Evolutionary conservation across 2,797 vertebrate genomes (phyloP), one percentile per base, ranked within the genome.

Genomic region (Sebastes jordani): DNA sequence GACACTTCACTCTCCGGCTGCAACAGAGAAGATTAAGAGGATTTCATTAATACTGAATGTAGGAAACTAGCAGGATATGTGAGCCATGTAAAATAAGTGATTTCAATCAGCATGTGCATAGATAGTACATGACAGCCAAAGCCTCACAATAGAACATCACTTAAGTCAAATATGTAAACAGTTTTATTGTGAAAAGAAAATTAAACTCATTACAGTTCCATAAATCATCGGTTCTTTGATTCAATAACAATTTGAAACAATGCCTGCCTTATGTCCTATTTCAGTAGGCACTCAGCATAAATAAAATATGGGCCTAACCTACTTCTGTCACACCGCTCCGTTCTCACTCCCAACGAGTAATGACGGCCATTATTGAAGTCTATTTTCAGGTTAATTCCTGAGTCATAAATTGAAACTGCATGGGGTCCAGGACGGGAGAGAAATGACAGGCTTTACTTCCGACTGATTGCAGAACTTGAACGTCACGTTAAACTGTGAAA

Each of bases 1-100:
- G 97, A 98, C 87, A 98, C 94, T 92, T 99, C 98, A 92, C 96
- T 98, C 94, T 99, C 97, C 0, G 95, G 96, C 98, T 99, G 96
- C 93, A 97, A 96, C 3, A 86, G 74, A 87, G 90, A 83, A 80
- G 81, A 90, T 84, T 0, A 25, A 62, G 6, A 49, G 1, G 29
- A 30, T n/a, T 49, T 64, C 11, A 70, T 69, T 38, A 86, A 74
- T 4, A 25, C n/a, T 20, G 9, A 38, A 13, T 55, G 60, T 32
- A n/a, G 22, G 10, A 74, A 74, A 55, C 29, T 34, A 34, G 25
- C 1, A 20, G 3, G 11, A 54, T 23, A 63, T 23, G 23, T 5
- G 2, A 67, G 2, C 27, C 4, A 32, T 1, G 11, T 8, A 9
- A 56, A 54, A 38, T 2, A 60, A 66, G 7, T 25, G 16, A 62